Evolutionary conservation across 1,140 invertebrate species (phyloP), one percentile per base, ranked within the genome.

Genomic region (Reticulitermes speratus): DNA sequence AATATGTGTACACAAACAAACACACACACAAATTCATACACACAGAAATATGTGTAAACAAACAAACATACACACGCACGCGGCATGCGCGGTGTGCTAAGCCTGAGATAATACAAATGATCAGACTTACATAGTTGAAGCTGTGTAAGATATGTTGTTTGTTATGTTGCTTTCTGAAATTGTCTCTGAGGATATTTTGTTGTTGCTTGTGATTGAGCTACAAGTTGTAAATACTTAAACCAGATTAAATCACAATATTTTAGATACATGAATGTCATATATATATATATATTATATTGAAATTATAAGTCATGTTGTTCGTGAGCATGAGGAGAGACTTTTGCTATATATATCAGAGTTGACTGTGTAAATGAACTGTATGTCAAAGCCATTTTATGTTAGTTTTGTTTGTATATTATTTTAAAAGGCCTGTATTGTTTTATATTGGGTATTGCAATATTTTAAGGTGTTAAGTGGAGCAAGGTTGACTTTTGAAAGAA

Each of bases 361-460:
- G 25, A 75, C 3, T 11, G 65, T 75, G 65, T 75, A 75, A 75
- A 75, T 75, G 65, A 75, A 23, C 14, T 65, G 65, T 75, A 75
- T 30, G 65, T 75, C 65, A 75, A 75, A 75, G 65, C 65, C n/a
- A 75, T 75, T 75, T 75, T 75, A n/a, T n/a, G n/a, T 75, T 75
- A 75, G 65, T 75, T 75, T 5, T 75, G 65, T 75, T 75, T 19
- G 14, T 65, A 65, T n/a, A 59, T 59, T 59, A 59, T 59, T 19
- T 59, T 19, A 59, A 19, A 65, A 65, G 14, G 21, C 19, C 59
- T 65, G 59, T 23, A 65, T 30, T 75, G n/a, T 75, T 75, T 75
- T 75, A 30, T 75, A 2, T 75, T 75, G n/a, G 25, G 65, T 75
- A 75, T 75, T 75, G 65, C n/a, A 75, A 75, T 75, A 75, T 75